phyloP scores from a whole-genome alignment of 2,113 vertebrate genomes.

The Furnarius figulus region DNA sequence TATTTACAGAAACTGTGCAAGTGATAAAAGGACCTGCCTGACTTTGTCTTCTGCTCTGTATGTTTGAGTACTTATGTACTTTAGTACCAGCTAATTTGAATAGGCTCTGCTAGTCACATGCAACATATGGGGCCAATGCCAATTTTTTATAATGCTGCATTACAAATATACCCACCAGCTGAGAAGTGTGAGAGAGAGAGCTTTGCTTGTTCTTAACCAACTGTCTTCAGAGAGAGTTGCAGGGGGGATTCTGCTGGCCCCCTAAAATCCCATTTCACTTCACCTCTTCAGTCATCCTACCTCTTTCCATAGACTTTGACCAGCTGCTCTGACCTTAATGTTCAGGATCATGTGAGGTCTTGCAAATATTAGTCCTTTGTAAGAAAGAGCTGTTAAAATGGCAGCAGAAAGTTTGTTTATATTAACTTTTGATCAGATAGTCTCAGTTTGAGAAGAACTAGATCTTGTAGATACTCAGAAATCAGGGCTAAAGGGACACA shows the following conservation, averaged over 20 bases:
- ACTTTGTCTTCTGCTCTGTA: slow-evolving; percentile 59
- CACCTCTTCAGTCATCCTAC: neutral
- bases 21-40: slow-evolving; percentile 30
- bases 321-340: neutral
- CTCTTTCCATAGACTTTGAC: neutral
- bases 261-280: neutral
- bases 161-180: slow-evolving; percentile 64
- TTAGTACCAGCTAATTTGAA: slow-evolving; percentile 56
- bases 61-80: slow-evolving; percentile 55
- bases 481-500: neutral
- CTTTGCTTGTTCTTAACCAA: slow-evolving; percentile 42
- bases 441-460: neutral
- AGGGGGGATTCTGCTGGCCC: neutral
- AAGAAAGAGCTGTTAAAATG: neutral
- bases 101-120: slow-evolving; percentile 54
- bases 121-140: slow-evolving; percentile 56
- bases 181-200: slow-evolving; percentile 46
- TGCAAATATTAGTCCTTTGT: neutral
- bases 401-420: neutral
- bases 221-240: slow-evolving; percentile 30
- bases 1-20: slow-evolving; percentile 39
- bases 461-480: neutral
- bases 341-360: neutral
- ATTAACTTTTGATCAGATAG: neutral
- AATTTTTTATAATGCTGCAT: slow-evolving; percentile 56